Evolutionary conservation across 2,113 vertebrate genomes (phyloP), one percentile per base, ranked within the genome.

Genomic region (Rana temporaria): DNA sequence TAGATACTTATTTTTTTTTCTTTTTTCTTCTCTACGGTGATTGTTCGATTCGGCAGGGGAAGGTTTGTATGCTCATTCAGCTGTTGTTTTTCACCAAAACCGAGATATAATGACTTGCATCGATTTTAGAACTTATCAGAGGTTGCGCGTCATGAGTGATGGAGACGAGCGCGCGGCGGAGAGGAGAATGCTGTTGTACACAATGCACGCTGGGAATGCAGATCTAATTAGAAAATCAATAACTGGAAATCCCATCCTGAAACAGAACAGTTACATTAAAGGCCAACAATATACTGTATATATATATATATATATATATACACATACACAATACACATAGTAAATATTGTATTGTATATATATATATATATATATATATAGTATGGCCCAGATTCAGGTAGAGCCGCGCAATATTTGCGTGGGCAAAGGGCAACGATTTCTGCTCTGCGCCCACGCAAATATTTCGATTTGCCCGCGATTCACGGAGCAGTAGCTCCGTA

Each of bases 151-250:
- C 55, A 60, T 2, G 42, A n/a, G 53, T 71, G 60, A 81, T 22
- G 73, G 56, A 7, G 84, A 78, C 85, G 64, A 84, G 7, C 14
- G 30, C 59, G 24, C 34, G n/a, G 56, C 71, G 19, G 26, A 38
- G 26, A 32, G 34, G 6, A 56, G 48, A 48, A 52, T 38, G 72
- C 8, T 87, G 81, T 81, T 85, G 78, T 80, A 67, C 62, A 55
- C 62, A 55, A 84, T 57, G 81, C 85, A 85, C 79, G 85, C 73
- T 84, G 87, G 86, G 84, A 91, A 87, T 63, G 42, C 84, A 87
- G 86, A 91, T 90, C 89, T 91, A 85, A 90, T 90, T 88, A 88
- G 89, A 91, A 89, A 92, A 91, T 84, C 87, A 86, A 88, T 90
- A 89, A 88, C 86, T 90, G 88, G 91, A 92, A 11, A 89, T 87